phyloP scores from a whole-genome alignment of 2,888 invertebrate genomes.

The Lamellibrachia columna region DNA sequence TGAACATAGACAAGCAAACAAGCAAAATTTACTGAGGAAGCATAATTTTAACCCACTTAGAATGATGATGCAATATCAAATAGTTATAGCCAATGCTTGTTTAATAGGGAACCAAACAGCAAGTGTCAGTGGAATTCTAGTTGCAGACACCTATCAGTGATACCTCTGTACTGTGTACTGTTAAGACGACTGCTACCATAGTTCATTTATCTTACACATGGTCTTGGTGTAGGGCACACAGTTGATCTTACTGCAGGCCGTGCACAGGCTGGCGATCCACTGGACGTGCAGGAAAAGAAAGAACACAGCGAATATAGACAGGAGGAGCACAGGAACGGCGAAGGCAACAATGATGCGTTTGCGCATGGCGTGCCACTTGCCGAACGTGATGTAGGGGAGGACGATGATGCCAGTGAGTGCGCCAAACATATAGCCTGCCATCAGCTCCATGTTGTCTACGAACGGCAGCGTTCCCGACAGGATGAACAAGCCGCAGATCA shows the following conservation, averaged over 20 bases:
- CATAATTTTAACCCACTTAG: no score
- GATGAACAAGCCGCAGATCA: conserved; percentile 14
- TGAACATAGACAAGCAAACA: no score
- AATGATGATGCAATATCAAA: background rate
- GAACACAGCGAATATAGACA: conserved; percentile 20
- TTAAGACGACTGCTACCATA: background rate
- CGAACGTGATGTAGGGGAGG: conserved; percentile 26
- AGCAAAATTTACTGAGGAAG: no score
- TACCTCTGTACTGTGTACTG: background rate
- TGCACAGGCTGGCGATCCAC: conserved; percentile 2
- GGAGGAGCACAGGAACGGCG: background rate
- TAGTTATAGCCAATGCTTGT: background rate
- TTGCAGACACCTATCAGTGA: background rate
- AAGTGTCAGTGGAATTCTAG: background rate
- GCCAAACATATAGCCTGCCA: conserved; percentile 21
- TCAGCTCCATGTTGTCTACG: conserved; percentile 22
- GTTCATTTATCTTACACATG: conserved; percentile 22
- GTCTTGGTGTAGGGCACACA: conserved; percentile 23
- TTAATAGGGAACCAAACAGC: background rate
- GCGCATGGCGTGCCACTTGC: conserved; percentile 20
- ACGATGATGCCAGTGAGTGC: conserved; percentile 17
- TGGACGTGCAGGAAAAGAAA: conserved; percentile 22
- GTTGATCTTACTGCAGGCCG: conserved; percentile 18
- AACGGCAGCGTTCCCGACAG: conserved; percentile 24
- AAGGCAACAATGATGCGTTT: conserved; percentile 21